Conservation (phyloP, 2,113 vertebrate species). For the Marcusenius ussheri region DNA sequence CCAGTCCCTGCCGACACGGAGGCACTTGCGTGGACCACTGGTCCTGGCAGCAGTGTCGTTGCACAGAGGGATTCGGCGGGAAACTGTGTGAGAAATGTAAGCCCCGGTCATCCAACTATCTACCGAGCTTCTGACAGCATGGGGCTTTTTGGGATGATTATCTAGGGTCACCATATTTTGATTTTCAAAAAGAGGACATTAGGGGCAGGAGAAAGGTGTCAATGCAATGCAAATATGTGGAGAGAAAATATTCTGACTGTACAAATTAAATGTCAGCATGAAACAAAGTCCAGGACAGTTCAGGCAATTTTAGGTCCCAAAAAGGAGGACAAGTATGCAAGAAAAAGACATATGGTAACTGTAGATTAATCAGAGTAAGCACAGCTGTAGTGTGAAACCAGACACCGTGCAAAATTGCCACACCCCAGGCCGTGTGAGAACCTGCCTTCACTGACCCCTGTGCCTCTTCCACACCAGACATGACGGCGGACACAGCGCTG, state of each 20-base stretch:
- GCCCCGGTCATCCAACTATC: conserved; percentile 30
- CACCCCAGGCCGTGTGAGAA: not conserved
- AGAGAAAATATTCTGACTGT: not conserved
- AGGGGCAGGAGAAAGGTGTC: not conserved
- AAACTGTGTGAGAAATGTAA: conserved; percentile 90
- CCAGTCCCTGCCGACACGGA: conserved; percentile 80
- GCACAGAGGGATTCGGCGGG: conserved; percentile 81
- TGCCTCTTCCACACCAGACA: conserved; percentile 55
- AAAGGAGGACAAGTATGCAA: not conserved
- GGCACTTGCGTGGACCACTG: conserved; percentile 85
- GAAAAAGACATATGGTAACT: not conserved
- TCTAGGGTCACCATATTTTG: conserved; percentile 3
- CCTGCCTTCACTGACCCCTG: not conserved
- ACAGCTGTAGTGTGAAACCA: not conserved
- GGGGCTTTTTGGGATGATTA: not conserved
- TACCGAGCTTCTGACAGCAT: not conserved
- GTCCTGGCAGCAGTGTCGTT: conserved; percentile 93
- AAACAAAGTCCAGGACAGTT: not conserved
- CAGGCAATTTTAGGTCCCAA: not conserved
- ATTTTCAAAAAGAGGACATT: not conserved
- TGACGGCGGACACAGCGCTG: conserved; percentile 81
- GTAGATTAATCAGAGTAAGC: not conserved
- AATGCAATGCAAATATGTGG: not conserved
- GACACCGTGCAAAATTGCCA: not conserved
- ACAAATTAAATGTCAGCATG: not conserved